These are phyloP conservation scores for Ischnus inquisitorius DNA, from an alignment of 2,888 invertebrate genomes.

Conservation along the genomic window DNA sequence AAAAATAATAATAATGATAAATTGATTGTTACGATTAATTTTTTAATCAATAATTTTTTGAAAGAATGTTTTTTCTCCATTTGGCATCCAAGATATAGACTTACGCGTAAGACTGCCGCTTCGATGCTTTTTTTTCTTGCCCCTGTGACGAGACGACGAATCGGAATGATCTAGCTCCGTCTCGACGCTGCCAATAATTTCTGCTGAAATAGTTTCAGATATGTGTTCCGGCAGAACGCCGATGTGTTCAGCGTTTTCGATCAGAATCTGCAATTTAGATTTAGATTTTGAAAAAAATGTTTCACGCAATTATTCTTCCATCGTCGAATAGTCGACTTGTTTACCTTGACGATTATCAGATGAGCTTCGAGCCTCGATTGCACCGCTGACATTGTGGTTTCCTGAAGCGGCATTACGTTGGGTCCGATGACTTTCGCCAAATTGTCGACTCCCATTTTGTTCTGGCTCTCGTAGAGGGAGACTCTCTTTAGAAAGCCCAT, in stretches of 20 bases:
- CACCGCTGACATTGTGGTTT: slow-evolving; percentile 87
- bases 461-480: slow-evolving; percentile 89
- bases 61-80: too few relatives aligned
- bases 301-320: slow-evolving; percentile 39
- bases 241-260: slow-evolving; percentile 91
- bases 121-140: slow-evolving; percentile 91
- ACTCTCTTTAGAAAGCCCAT: slow-evolving; percentile 93
- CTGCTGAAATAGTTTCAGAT: slow-evolving; percentile 84
- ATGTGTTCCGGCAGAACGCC: slow-evolving; percentile 90
- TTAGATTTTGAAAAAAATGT: slow-evolving; percentile 61
- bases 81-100: slow-evolving; percentile 71
- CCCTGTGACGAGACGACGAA: slow-evolving; percentile 78
- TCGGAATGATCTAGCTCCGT: slow-evolving; percentile 81
- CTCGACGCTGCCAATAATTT: slow-evolving; percentile 78
- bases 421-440: slow-evolving; percentile 95
- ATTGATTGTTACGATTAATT: too few relatives aligned
- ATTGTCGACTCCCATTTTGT: slow-evolving; percentile 94
- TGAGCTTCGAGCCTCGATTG: slow-evolving; percentile 89
- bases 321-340: slow-evolving; percentile 18
- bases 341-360: slow-evolving; percentile 90
- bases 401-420: slow-evolving; percentile 93
- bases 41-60: too few relatives aligned
- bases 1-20: too few relatives aligned
- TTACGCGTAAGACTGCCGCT: slow-evolving; percentile 95
- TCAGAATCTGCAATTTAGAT: slow-evolving; percentile 88